phyloP scores from a whole-genome alignment of 1,140 invertebrate genomes.

The Drosophila arawakana region DNA sequence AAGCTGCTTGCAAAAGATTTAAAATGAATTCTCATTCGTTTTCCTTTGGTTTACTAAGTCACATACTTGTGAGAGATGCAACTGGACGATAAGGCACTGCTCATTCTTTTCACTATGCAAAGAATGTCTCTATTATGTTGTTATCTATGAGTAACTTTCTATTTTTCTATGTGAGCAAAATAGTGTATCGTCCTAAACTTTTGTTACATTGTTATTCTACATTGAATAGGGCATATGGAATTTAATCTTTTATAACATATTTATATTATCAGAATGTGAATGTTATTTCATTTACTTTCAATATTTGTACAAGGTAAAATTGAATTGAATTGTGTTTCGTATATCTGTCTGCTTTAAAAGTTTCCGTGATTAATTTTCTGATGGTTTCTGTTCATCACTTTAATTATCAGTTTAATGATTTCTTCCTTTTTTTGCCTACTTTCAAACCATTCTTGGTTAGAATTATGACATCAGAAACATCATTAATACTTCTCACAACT shows the following conservation, averaged over 20 bases:
- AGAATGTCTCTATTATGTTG: slow-evolving; percentile 25
- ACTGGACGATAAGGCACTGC: neutral
- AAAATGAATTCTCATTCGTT: slow-evolving; percentile 31
- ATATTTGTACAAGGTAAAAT: too few species aligned
- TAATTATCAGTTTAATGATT: too few species aligned
- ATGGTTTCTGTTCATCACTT: too few species aligned
- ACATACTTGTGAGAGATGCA: neutral
- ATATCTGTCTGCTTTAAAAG: too few species aligned
- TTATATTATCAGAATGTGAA: too few species aligned
- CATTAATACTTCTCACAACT: neutral
- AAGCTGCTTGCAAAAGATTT: slow-evolving; percentile 70
- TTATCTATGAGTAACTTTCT: neutral
- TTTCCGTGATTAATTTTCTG: too few species aligned
- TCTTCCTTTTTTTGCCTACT: too few species aligned
- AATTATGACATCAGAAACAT: too few species aligned
- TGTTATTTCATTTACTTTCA: too few species aligned
- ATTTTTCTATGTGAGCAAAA: neutral
- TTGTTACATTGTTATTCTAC: neutral
- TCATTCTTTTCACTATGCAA: slow-evolving; percentile 36
- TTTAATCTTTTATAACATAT: neutral
- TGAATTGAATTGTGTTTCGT: too few species aligned
- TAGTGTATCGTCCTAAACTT: too few species aligned
- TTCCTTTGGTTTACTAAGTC: slow-evolving; percentile 28
- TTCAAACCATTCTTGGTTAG: too few species aligned
- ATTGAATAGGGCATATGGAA: neutral